Percentiles rank a stretch among this genome's conserved stretches.
Conservation (phyloP, 92 coral and sea anemone species). For the Blastomussa wellsi region DNA sequence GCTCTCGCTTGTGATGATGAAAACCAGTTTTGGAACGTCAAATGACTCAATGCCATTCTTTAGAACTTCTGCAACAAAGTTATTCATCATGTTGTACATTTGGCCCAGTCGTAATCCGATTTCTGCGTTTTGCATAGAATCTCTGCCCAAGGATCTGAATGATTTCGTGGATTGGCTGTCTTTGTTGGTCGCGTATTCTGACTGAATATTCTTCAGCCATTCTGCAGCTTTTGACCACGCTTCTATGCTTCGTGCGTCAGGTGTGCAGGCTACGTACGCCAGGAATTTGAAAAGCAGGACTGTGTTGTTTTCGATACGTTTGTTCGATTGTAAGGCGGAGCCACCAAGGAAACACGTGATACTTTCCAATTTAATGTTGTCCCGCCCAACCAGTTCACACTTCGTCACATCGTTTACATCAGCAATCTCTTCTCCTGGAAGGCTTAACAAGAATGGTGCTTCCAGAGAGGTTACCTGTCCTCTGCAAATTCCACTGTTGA, state of each 20-base stretch:
- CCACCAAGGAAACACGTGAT: constrained; percentile 74
- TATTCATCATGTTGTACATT: constrained; percentile 65
- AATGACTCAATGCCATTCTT: constrained; percentile 63
- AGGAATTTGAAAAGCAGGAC: constrained; percentile 64
- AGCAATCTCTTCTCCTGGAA: constrained; percentile 54
- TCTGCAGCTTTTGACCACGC: constrained; percentile 73
- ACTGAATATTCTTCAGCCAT: constrained; percentile 53
- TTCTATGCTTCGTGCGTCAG: constrained; percentile 61
- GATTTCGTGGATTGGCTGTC: constrained; percentile 16
- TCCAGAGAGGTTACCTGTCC: constrained; percentile 56
- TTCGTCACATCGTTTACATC: constrained; percentile 58
- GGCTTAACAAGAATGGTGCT: constrained; percentile 67
- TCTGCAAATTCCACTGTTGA: constrained; percentile 71
- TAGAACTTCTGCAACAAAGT: constrained; percentile 52
- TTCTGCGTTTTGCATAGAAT: constrained; percentile 43
- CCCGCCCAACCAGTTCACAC: constrained; percentile 63
- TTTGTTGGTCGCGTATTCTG: constrained; percentile 39
- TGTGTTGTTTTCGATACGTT: constrained; percentile 46
- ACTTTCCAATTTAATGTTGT: constrained; percentile 53
- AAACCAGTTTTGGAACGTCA: constrained; percentile 59
- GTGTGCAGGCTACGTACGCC: constrained; percentile 57
- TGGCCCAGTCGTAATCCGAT: constrained; percentile 45
- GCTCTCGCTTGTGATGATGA: constrained; percentile 64
- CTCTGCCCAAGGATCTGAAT: constrained; percentile 41
- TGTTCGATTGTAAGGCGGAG: constrained; percentile 57